Percentiles rank a stretch among this genome's conserved stretches.
Evolutionary conservation across 2,888 invertebrate species (phyloP).

Genomic region (Ennomos fuscantarius): DNA sequence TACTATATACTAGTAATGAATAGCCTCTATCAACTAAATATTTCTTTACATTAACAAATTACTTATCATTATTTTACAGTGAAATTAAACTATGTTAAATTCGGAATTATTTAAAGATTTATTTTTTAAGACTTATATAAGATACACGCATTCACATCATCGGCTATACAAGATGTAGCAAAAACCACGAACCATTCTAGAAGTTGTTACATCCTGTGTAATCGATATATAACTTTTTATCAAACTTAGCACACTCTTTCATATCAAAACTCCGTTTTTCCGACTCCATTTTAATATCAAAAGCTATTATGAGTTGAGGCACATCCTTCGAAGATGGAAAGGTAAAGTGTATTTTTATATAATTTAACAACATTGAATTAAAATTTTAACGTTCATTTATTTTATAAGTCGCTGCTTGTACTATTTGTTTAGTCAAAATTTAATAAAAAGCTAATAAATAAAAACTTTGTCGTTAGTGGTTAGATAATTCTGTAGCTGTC

Average conservation of each 20-base stretch:
- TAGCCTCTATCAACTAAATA: too few species aligned
- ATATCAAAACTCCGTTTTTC: slow-evolving; percentile 15
- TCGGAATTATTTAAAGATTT: too few species aligned
- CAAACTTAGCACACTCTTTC: neutral
- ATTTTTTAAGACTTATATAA: neutral
- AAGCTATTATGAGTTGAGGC: slow-evolving; percentile 17
- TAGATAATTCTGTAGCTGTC: too few species aligned
- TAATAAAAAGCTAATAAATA: neutral
- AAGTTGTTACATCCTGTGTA: neutral
- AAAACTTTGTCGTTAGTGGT: too few species aligned
- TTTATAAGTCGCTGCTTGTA: neutral
- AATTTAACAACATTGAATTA: slow-evolving; percentile 15
- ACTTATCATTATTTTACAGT: too few species aligned
- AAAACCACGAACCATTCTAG: neutral
- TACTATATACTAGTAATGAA: too few species aligned
- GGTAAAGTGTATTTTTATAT: slow-evolving; percentile 6
- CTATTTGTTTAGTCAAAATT: slow-evolving; percentile 13
- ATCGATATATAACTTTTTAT: neutral
- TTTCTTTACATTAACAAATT: too few species aligned
- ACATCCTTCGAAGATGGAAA: slow-evolving; percentile 12
- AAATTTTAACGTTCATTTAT: slow-evolving; percentile 1
- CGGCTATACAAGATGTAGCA: neutral
- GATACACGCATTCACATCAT: slow-evolving; percentile 13
- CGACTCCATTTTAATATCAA: slow-evolving; percentile 1
- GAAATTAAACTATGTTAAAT: too few species aligned